phyloP scores from a whole-genome alignment of 1,140 invertebrate genomes.

The Agrypnia vestita region DNA sequence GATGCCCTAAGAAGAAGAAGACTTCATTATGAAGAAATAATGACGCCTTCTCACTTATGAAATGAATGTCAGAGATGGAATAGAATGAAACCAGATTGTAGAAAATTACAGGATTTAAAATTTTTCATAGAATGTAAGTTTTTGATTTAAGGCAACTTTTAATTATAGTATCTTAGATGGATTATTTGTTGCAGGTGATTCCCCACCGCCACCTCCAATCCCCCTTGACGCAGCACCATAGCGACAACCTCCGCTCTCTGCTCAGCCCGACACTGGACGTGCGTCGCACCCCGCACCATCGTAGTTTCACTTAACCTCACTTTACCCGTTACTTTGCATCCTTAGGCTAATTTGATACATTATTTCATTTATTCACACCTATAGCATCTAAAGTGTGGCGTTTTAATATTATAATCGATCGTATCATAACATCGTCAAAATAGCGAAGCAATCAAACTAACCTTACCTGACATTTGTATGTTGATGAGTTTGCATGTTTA shows the following conservation, averaged over 20 bases:
- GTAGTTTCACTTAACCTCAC: conserved; percentile 46
- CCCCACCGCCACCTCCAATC: conserved; percentile 77
- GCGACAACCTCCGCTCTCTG: conserved; percentile 75
- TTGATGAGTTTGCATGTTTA: too few relatives aligned
- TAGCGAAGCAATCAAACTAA: too few relatives aligned
- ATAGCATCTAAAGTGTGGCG: not conserved
- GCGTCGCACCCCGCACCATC: conserved; percentile 65
- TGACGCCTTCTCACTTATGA: too few relatives aligned
- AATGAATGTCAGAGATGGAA: too few relatives aligned
- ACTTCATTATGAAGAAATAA: too few relatives aligned
- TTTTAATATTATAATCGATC: not conserved
- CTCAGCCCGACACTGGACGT: conserved; percentile 75
- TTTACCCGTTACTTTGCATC: conserved; percentile 3
- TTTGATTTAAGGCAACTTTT: not conserved
- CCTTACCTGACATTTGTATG: too few relatives aligned
- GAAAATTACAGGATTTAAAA: too few relatives aligned
- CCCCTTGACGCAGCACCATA: conserved; percentile 74
- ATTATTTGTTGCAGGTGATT: conserved; percentile 70
- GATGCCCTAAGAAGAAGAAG: too few relatives aligned
- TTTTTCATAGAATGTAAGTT: too few relatives aligned
- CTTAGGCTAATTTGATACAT: not conserved
- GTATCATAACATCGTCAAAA: too few relatives aligned
- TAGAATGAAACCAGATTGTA: too few relatives aligned
- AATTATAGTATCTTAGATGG: not conserved
- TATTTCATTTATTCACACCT: too few relatives aligned